Conservation (phyloP, 2,797 vertebrate genomes). For the Arctocebus calabarensis region DNA sequence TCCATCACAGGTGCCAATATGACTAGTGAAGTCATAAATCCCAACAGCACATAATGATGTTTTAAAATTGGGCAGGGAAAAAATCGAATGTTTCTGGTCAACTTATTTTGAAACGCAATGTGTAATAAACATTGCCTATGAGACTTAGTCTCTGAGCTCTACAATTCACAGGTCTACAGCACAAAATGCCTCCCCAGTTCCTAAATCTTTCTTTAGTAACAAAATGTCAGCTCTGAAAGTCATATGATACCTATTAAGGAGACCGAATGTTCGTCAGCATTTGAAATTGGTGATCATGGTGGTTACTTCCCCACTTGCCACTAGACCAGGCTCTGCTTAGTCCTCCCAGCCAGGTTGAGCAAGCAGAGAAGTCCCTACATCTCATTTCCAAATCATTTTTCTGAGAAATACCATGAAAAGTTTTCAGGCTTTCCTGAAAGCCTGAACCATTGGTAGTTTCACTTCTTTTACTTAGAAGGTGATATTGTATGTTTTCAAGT, state of each 20-base stretch:
- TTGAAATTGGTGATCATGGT: background rate
- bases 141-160: background rate
- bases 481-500: background rate
- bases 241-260: background rate
- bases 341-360: background rate
- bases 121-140: background rate
- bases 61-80: slow-evolving; percentile 58
- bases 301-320: background rate
- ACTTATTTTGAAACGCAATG: background rate
- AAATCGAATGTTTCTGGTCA: slow-evolving; percentile 21
- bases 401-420: background rate
- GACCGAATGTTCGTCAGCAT: background rate
- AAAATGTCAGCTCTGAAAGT: background rate
- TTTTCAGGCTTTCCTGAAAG: background rate
- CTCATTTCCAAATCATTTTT: background rate
- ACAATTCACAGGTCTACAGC: background rate
- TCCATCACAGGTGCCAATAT: slow-evolving; percentile 47
- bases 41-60: slow-evolving; percentile 64
- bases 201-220: background rate
- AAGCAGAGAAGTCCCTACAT: background rate
- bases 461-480: background rate
- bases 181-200: background rate
- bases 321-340: too few species aligned
- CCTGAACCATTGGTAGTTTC: background rate
- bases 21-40: slow-evolving; percentile 54